phyloP scores from a whole-genome alignment of 2,888 invertebrate species.

The Ischnura elegans region DNA sequence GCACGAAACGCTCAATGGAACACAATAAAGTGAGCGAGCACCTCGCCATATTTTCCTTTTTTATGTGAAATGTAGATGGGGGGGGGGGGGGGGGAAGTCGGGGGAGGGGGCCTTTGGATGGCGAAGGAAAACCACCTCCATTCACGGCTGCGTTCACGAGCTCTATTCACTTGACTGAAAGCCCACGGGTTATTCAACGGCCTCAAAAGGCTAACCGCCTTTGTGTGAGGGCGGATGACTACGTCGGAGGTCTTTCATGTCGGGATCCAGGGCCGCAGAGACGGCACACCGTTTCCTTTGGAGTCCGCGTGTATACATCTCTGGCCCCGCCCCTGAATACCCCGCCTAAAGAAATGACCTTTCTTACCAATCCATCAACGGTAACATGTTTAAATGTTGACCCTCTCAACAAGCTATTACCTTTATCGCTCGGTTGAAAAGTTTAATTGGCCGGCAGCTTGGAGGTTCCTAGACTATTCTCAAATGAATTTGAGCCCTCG shows the following conservation, averaged over 20 bases:
- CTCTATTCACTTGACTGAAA: background rate
- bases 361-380: background rate
- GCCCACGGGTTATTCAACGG: conserved; percentile 14
- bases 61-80: conserved; percentile 35
- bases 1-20: background rate
- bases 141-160: background rate
- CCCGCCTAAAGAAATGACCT: background rate
- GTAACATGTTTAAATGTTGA: background rate
- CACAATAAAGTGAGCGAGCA: conserved; percentile 29
- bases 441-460: background rate
- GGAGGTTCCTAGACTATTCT: background rate
- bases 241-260: conserved; percentile 38
- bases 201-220: conserved; percentile 27
- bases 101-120: too few relatives aligned
- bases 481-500: background rate
- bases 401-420: conserved; percentile 31
- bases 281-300: background rate
- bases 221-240: conserved; percentile 10
- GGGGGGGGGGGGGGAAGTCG: too few relatives aligned
- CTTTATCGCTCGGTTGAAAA: background rate
- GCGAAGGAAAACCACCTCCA: background rate
- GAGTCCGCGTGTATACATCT: background rate
- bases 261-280: background rate
- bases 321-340: background rate
- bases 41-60: conserved; percentile 24